Conservation (phyloP, 2,888 invertebrate species). For the Halictus quadricinctus region DNA sequence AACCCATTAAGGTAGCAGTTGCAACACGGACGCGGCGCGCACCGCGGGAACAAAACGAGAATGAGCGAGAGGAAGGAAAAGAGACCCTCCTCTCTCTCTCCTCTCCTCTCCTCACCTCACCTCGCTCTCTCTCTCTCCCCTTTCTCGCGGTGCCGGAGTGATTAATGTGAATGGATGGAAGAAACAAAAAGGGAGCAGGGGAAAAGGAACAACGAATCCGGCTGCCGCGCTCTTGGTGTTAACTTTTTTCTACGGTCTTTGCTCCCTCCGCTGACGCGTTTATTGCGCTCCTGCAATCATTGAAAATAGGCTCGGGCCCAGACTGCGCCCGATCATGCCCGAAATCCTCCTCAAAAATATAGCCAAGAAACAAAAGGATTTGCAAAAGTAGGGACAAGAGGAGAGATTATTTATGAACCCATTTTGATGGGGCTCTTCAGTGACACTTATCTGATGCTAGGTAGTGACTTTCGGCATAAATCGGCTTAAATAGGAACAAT, state of each 20-base stretch:
- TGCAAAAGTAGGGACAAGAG: no score
- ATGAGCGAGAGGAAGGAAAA: slow-evolving; percentile 38
- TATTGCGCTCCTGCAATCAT: slow-evolving; percentile 24
- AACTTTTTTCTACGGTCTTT: slow-evolving; percentile 22
- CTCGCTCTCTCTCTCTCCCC: not conserved
- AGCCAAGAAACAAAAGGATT: no score
- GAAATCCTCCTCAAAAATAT: not conserved
- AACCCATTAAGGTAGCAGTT: slow-evolving; percentile 68
- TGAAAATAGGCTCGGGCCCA: slow-evolving; percentile 27
- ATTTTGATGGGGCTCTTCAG: no score
- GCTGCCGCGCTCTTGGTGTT: slow-evolving; percentile 39
- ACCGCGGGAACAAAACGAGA: slow-evolving; percentile 59
- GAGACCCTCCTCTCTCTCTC: slow-evolving; percentile 7
- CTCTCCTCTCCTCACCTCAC: no score
- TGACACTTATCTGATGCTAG: no score
- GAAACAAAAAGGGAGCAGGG: slow-evolving; percentile 51
- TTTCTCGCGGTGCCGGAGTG: slow-evolving; percentile 52
- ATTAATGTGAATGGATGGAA: slow-evolving; percentile 67
- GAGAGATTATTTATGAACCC: no score
- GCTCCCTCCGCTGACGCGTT: not conserved
- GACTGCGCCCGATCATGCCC: not conserved
- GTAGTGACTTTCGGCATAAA: no score
- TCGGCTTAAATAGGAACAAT: no score
- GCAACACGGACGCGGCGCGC: slow-evolving; percentile 48
- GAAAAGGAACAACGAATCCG: slow-evolving; percentile 63